phyloP scores from a whole-genome alignment of 2,113 vertebrate genomes.

The Clarias macrocephalus region DNA sequence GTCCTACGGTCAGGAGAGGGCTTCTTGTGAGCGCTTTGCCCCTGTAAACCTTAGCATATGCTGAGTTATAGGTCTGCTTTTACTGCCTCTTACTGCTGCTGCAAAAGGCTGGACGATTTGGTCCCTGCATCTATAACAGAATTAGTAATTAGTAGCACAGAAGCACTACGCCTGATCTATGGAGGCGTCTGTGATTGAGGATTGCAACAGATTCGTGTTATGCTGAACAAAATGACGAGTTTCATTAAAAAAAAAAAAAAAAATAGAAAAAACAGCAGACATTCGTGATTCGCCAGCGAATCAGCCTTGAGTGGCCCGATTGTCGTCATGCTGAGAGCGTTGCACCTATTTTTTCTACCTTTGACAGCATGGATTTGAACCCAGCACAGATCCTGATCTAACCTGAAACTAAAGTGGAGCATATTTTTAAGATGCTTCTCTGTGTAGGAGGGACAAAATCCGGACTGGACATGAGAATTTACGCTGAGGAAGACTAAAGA shows the following conservation, averaged over 20 bases:
- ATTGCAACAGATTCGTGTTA: conserved; percentile 53
- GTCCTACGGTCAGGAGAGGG: background rate
- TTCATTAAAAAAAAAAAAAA: conserved; percentile 70
- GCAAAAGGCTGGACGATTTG: background rate
- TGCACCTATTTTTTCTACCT: conserved; percentile 38
- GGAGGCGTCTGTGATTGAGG: conserved; percentile 23
- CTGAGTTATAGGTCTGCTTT: conserved; percentile 41
- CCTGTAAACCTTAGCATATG: conserved; percentile 34
- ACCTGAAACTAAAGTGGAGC: background rate
- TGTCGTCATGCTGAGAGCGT: conserved; percentile 13
- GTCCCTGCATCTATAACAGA: conserved; percentile 37
- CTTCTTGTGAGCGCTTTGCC: conserved; percentile 28
- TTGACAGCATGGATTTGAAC: conserved; percentile 20
- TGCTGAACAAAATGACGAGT: conserved; percentile 60
- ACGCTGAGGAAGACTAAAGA: conserved; percentile 54
- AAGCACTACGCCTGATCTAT: conserved; percentile 38
- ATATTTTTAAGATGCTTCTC: background rate
- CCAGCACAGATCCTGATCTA: conserved; percentile 2
- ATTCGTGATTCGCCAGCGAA: conserved; percentile 68
- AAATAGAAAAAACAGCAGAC: conserved; percentile 58
- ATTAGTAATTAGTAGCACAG: conserved; percentile 49
- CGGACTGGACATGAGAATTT: conserved; percentile 44
- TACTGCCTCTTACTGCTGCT: conserved; percentile 26
- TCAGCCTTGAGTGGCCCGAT: conserved; percentile 64
- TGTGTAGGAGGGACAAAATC: conserved; percentile 2